Percentiles rank a stretch among this genome's conserved stretches.
phyloP scores from a whole-genome alignment of 2,888 invertebrate genomes.

The Phoenoteleia sp. region DNA sequence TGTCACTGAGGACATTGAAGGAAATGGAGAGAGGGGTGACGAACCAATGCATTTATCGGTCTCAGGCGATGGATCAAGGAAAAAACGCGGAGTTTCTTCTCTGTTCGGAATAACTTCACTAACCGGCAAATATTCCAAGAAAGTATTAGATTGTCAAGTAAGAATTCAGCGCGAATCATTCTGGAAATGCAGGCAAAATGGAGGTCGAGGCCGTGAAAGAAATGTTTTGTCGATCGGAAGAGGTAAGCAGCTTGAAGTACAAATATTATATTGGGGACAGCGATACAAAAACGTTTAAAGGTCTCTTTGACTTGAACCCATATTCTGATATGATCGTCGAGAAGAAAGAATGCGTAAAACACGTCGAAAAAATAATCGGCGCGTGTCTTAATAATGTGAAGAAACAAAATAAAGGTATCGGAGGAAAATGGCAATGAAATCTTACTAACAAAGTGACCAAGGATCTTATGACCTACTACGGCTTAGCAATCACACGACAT shows the following conservation, averaged over 20 bases:
- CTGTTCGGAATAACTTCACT: slow-evolving; percentile 3
- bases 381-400: background rate
- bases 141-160: background rate
- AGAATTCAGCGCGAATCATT: slow-evolving; percentile 7
- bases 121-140: slow-evolving; percentile 12
- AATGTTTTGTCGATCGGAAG: slow-evolving; percentile 21
- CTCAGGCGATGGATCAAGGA: slow-evolving; percentile 27
- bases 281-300: too few relatives aligned
- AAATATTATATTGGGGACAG: background rate
- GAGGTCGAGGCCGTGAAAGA: slow-evolving; percentile 2
- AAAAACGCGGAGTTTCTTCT: slow-evolving; percentile 24
- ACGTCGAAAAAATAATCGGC: background rate
- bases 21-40: slow-evolving; percentile 21
- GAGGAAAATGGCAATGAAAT: background rate
- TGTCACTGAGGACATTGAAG: slow-evolving; percentile 27
- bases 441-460: slow-evolving; percentile 2
- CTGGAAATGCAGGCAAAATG: slow-evolving; percentile 6
- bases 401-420: slow-evolving; percentile 5
- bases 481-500: slow-evolving; percentile 12
- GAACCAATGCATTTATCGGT: slow-evolving; percentile 3
- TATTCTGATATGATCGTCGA: background rate
- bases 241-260: background rate
- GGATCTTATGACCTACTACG: slow-evolving; percentile 1
- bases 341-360: background rate
- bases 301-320: background rate